Evolutionary conservation across 2,113 vertebrate species (phyloP).

Genomic region (Carlito syrichta): DNA sequence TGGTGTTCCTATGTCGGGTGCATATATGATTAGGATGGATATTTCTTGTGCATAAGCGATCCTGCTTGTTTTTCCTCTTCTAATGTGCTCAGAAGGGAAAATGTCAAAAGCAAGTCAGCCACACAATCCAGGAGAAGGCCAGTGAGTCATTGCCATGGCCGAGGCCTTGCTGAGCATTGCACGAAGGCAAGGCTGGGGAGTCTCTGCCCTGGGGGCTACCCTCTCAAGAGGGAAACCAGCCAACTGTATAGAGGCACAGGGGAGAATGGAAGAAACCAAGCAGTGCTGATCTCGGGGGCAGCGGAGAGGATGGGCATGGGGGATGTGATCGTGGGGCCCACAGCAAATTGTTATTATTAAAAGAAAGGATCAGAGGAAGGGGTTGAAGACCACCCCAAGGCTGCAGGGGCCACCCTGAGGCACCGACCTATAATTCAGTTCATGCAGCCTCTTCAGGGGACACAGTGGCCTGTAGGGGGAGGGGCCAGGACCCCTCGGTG

Average conservation of each 20-base stretch:
- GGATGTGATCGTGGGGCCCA: not conserved
- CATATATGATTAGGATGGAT: too few species aligned
- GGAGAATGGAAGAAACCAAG: not conserved
- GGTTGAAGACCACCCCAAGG: not conserved
- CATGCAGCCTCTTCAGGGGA: not conserved
- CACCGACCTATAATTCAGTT: not conserved
- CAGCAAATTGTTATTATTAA: not conserved
- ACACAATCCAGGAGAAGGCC: not conserved
- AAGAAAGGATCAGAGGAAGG: not conserved
- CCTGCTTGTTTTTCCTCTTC: not conserved
- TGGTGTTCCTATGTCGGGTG: too few species aligned
- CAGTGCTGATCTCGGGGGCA: not conserved
- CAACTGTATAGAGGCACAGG: not conserved
- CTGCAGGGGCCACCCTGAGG: not conserved
- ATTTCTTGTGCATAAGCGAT: not conserved
- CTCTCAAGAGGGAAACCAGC: not conserved
- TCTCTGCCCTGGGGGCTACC: not conserved
- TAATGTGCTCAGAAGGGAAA: constrained; percentile 32
- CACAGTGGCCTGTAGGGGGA: not conserved
- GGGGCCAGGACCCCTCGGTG: not conserved
- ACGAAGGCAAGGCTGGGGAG: not conserved
- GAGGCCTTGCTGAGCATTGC: not conserved
- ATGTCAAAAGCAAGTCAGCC: constrained; percentile 30
- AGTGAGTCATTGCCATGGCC: not conserved
- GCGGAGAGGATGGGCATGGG: not conserved